These are phyloP conservation scores for Marronus borbonicus DNA, from an alignment of 2,888 invertebrate genomes.

Conservation along the genomic window DNA sequence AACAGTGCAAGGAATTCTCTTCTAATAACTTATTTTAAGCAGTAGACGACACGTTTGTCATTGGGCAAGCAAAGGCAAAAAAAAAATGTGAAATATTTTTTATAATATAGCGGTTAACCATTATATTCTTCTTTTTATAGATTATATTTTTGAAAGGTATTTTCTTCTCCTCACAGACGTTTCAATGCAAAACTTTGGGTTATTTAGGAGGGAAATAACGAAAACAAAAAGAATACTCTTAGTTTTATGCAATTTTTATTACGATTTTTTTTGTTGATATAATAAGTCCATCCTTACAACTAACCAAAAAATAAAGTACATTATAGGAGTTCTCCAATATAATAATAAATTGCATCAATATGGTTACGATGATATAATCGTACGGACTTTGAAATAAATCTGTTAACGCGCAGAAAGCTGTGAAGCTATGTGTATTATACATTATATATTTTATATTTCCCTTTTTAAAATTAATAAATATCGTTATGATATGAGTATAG, in stretches of 20 bases:
- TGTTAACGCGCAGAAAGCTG: constrained; percentile 44
- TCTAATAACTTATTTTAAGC: too few species aligned
- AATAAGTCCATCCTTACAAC: constrained; percentile 57
- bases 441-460: constrained; percentile 16
- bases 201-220: too few species aligned
- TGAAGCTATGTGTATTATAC: constrained; percentile 45
- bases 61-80: too few species aligned
- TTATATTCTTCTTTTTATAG: too few species aligned
- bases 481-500: constrained; percentile 50
- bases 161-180: too few species aligned
- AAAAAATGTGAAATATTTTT: too few species aligned
- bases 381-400: constrained; percentile 27
- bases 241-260: constrained; percentile 53
- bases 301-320: constrained; percentile 57
- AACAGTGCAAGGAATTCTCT: too few species aligned
- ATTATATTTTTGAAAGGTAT: too few species aligned
- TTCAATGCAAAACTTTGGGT: too few species aligned
- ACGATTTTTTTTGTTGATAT: constrained; percentile 53
- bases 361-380: constrained; percentile 1
- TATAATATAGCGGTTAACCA: too few species aligned
- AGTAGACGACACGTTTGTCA: too few species aligned
- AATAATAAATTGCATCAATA: constrained; percentile 19
- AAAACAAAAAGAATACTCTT: not conserved
- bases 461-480: constrained; percentile 23
- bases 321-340: constrained; percentile 47